Evolutionary conservation across 2,888 invertebrate genomes (phyloP), one percentile per base, ranked within the genome.

Genomic region (Syrista parreyssii): DNA sequence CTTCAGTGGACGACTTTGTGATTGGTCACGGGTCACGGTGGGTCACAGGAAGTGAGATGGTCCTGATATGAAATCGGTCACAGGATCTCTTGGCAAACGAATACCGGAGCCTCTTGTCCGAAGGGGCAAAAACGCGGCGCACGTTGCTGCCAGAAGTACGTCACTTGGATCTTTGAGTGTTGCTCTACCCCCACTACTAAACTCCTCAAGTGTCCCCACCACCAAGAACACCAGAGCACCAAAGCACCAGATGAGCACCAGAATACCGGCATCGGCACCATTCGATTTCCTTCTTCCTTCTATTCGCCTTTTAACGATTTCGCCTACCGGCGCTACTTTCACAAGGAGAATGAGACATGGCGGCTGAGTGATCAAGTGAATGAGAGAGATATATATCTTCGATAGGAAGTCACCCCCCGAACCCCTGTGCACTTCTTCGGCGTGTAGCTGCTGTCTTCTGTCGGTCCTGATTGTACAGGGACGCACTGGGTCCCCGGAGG

Each of bases 91-190:
- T 23, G 55, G 9, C 23, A 23, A 55, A 55, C 23, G 55, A 55
- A 23, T 55, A 23, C 2, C 55, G 55, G 55, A 55, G 23, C 23
- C 9, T 55, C 55, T 55, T 23, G 23, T 55, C 55, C 9, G 23
- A 83, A 81, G 81, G 82, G 84, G 86, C 85, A 88, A 89, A 88
- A 87, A 87, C 88, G 85, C 87, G 86, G 86, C 87, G 86, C 84
- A 82, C 88, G 89, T 88, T 89, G 88, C 89, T 88, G 86, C 88
- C 89, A 85, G 82, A 85, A 88, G 89, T 89, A 90, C 89, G 90
- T 90, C 90, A 90, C 89, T 85, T 86, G 85, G 88, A 88, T 88
- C 88, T 89, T 90, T 89, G 89, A 88, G 88, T 88, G 87, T 85
- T 87, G 87, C 86, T 84, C 86, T 88, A 88, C 88, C 89, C 90